phyloP scores from a whole-genome alignment of 2,888 invertebrate genomes.

The Dasysyrphus albostriatus region DNA sequence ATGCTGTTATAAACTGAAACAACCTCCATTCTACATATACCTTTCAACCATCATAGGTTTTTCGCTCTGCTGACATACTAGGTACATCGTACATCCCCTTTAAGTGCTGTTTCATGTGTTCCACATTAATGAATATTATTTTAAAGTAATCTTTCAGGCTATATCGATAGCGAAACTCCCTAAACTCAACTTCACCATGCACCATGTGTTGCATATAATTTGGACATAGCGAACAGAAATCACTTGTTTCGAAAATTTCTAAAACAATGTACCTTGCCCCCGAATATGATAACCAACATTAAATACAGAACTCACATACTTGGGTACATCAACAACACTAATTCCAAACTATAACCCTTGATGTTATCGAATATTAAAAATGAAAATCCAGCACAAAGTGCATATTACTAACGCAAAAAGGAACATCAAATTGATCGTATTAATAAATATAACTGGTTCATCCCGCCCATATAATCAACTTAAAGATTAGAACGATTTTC shows the following conservation, averaged over 20 bases:
- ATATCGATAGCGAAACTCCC: conserved; percentile 20
- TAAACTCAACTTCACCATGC: conserved; percentile 7
- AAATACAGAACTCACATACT: neutral
- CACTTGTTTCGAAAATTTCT: conserved; percentile 31
- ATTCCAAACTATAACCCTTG: conserved; percentile 55
- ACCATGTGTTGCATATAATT: conserved; percentile 66
- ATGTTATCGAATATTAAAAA: conserved; percentile 52
- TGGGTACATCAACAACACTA: neutral
- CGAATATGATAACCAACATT: neutral
- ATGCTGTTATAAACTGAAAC: conserved; percentile 56
- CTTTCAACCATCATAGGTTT: neutral
- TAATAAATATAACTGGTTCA: conserved; percentile 84
- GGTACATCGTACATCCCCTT: conserved; percentile 17
- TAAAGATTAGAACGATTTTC: conserved; percentile 80
- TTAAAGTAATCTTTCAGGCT: conserved; percentile 68
- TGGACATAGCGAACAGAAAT: neutral
- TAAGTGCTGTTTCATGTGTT: conserved; percentile 76
- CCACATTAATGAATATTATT: conserved; percentile 76
- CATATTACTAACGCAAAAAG: conserved; percentile 81
- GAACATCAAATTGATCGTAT: conserved; percentile 84
- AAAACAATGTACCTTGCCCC: conserved; percentile 41
- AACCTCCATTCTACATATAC: conserved; percentile 18
- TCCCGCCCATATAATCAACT: conserved; percentile 84
- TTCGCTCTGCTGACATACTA: neutral
- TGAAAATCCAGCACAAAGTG: conserved; percentile 40